A percentile compares a stretch with the other conserved stretches of the same genome.
phyloP scores from a whole-genome alignment of 2,888 invertebrate genomes.

The Omphaloscelis lunosa region DNA sequence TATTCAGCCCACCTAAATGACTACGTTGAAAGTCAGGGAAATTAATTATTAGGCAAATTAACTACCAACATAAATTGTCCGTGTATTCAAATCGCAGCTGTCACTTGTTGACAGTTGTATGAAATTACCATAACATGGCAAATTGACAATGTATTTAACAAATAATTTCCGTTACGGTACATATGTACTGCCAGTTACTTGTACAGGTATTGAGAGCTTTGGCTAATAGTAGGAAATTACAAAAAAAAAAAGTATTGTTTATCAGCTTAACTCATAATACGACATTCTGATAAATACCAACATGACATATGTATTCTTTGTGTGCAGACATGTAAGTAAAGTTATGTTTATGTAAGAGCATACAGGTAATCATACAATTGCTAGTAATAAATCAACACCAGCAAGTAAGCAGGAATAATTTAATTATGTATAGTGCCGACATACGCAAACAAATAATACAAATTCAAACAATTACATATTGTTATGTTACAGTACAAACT shows the following conservation, averaged over 20 bases:
- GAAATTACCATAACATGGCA: no score
- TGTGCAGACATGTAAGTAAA: not conserved
- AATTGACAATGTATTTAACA: no score
- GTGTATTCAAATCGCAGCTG: no score
- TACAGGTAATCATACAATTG: not conserved
- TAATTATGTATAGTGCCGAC: not conserved
- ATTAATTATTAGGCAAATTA: no score
- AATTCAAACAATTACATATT: conserved; percentile 4
- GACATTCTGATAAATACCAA: not conserved
- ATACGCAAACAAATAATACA: conserved; percentile 10
- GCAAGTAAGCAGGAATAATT: not conserved
- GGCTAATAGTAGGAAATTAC: not conserved
- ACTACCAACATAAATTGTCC: no score
- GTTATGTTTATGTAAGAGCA: not conserved
- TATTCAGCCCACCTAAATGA: not conserved
- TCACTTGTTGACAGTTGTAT: no score
- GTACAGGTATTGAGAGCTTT: not conserved
- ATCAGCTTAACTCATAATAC: not conserved
- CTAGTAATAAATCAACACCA: conserved; percentile 1
- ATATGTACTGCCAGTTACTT: not conserved
- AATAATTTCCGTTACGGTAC: not conserved
- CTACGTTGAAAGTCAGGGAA: no score
- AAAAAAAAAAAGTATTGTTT: no score
- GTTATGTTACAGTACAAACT: not conserved
- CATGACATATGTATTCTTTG: not conserved